Evolutionary conservation across 2,888 invertebrate genomes (phyloP).

Genomic region (Lamellibrachia columna): DNA sequence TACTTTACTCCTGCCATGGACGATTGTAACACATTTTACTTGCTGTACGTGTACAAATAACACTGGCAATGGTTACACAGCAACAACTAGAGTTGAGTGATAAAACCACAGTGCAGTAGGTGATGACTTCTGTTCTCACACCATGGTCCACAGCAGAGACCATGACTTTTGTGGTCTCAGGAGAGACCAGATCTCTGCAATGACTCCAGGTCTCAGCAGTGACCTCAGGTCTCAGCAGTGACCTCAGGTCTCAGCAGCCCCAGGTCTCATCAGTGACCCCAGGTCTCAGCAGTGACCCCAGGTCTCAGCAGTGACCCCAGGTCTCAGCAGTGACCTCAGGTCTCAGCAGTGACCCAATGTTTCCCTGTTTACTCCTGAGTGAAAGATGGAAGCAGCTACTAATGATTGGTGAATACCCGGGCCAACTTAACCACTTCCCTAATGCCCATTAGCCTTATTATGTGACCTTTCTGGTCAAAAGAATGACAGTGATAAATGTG

Average conservation of each 20-base stretch:
- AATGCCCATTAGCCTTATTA: not conserved
- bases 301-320: not conserved
- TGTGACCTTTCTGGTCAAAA: conserved; percentile 5
- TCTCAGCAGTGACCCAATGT: not conserved
- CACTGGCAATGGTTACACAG: not conserved
- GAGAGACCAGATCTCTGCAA: no score
- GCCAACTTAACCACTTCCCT: not conserved
- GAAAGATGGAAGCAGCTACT: not conserved
- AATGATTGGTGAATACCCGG: not conserved
- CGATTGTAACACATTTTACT: not conserved
- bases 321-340: not conserved
- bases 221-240: no score
- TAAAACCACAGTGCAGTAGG: not conserved
- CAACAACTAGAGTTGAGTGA: not conserved
- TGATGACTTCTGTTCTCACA: not conserved
- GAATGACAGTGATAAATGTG: conserved; percentile 3
- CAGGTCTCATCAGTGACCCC: not conserved
- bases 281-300: not conserved
- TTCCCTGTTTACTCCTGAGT: conserved; percentile 11
- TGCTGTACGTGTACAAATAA: not conserved
- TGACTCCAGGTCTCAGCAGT: no score
- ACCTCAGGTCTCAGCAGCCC: not conserved
- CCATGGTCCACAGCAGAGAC: not conserved
- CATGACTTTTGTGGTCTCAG: no score
- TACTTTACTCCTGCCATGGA: not conserved